Conservation (phyloP, 2,888 invertebrate genomes). For the Apamea epomidion region DNA sequence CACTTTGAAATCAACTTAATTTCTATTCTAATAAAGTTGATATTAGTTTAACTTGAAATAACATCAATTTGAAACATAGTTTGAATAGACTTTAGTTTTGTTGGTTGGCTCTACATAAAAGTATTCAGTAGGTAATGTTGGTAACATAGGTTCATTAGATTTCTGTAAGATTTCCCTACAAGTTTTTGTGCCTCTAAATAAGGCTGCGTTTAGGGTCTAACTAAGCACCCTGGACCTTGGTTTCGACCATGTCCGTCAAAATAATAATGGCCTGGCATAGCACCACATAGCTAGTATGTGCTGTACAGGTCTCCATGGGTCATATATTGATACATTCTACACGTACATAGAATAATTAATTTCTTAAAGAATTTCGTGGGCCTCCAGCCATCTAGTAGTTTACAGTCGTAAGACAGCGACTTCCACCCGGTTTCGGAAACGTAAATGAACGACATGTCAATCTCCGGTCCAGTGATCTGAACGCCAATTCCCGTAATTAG, state of each 20-base stretch:
- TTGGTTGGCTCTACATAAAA: not conserved
- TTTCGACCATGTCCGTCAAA: not conserved
- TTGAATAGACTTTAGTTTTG: not conserved
- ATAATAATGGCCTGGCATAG: not conserved
- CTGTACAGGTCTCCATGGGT: not conserved
- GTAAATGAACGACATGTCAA: not conserved
- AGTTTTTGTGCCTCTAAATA: not conserved
- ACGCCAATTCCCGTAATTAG: too few species aligned
- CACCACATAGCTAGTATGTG: not conserved
- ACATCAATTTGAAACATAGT: too few species aligned
- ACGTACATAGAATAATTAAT: not conserved
- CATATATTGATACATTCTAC: not conserved
- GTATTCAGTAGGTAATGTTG: not conserved
- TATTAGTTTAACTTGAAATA: too few species aligned
- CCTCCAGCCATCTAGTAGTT: not conserved
- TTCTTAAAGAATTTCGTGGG: not conserved
- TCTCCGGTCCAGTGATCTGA: too few species aligned
- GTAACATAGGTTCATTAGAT: not conserved
- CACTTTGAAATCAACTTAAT: too few species aligned
- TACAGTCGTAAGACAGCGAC: not conserved
- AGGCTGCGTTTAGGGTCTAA: too few species aligned
- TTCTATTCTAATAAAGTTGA: too few species aligned
- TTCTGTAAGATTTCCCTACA: not conserved
- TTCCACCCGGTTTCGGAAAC: not conserved
- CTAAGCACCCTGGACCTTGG: not conserved